These are phyloP conservation scores for Falco peregrinus DNA, from an alignment of 2,797 vertebrate species.

Conservation along the genomic window DNA sequence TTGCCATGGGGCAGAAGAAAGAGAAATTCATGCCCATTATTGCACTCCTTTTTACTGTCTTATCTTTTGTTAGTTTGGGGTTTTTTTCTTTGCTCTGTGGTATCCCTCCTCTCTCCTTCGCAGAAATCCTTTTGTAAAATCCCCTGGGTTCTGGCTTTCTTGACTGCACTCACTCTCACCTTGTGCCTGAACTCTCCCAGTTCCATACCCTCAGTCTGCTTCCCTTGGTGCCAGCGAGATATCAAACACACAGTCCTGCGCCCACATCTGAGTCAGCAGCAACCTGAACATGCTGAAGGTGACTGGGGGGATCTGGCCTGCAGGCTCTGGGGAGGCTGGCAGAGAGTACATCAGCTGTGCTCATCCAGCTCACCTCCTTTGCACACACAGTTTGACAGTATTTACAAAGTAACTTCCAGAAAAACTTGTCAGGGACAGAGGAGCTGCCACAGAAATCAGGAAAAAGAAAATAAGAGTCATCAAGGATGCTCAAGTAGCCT, in stretches of 20 bases:
- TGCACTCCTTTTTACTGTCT: neutral
- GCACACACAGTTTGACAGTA: neutral
- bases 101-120: neutral
- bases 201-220: accelerated
- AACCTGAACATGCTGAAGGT: neutral
- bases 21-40: conserved; percentile 51
- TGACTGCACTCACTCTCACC: neutral
- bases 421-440: neutral
- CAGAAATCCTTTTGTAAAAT: neutral
- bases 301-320: too few relatives aligned
- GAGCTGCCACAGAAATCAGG: neutral
- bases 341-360: neutral
- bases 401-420: neutral
- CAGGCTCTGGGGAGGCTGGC: neutral
- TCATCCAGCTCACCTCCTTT: neutral
- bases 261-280: neutral
- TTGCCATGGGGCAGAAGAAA: conserved; percentile 49
- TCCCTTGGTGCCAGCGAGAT: neutral
- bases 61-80: neutral
- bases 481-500: neutral
- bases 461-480: neutral
- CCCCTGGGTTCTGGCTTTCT: neutral
- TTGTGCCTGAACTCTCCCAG: neutral
- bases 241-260: neutral
- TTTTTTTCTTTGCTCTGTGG: neutral